Conservation (phyloP, 2,113 vertebrate genomes). For the Grammatotria lemairii region DNA sequence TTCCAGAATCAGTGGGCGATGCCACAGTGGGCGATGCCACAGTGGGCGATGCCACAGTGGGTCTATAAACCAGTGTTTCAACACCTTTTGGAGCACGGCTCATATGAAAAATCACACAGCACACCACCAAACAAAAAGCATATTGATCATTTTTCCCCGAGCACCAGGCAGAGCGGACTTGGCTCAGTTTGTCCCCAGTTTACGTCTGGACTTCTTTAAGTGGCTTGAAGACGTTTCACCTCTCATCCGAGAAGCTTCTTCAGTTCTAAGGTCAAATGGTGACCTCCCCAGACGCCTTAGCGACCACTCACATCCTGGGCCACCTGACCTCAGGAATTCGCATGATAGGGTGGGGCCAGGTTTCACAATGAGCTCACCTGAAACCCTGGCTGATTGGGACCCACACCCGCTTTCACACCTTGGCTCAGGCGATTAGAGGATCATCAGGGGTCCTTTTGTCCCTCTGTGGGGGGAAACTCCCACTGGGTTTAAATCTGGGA, state of each 20-base stretch:
- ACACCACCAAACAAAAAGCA: not conserved
- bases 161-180: not conserved
- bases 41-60: not conserved
- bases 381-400: fast-evolving
- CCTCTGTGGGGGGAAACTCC: no score
- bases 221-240: not conserved
- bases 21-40: fast-evolving
- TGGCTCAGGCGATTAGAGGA: no score
- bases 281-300: fast-evolving
- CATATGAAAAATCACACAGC: not conserved
- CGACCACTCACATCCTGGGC: fast-evolving
- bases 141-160: not conserved
- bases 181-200: not conserved
- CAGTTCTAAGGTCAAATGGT: not conserved
- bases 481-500: no score
- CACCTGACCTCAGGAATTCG: fast-evolving
- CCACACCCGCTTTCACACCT: fast-evolving
- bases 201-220: not conserved
- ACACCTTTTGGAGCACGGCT: not conserved
- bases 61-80: not conserved
- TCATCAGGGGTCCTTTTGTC: no score
- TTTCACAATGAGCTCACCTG: fast-evolving
- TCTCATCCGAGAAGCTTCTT: not conserved
- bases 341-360: not conserved
- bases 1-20: not conserved